These are phyloP conservation scores for Oxyura jamaicensis DNA, from an alignment of 2,113 vertebrate genomes.

Conservation along the genomic window DNA sequence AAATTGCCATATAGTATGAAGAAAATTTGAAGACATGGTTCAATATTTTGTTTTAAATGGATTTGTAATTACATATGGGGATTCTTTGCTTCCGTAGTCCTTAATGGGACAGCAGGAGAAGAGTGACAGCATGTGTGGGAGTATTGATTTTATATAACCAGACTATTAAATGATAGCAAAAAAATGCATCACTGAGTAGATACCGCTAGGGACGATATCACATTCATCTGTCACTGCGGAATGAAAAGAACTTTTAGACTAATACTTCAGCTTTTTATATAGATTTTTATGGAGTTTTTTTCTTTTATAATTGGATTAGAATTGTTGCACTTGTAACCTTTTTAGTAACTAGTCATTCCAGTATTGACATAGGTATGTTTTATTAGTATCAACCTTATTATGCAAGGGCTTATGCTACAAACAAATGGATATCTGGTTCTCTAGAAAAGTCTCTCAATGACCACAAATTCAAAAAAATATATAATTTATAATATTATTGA, in stretches of 20 bases:
- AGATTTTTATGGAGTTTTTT: slow-evolving; percentile 25
- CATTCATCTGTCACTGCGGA: slow-evolving; percentile 21
- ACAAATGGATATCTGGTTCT: neutral
- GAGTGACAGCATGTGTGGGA: slow-evolving; percentile 33
- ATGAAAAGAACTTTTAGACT: slow-evolving; percentile 32
- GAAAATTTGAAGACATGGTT: slow-evolving; percentile 5
- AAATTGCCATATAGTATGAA: slow-evolving; percentile 3
- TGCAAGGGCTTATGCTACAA: neutral
- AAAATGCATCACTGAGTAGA: neutral
- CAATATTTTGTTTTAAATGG: slow-evolving; percentile 52
- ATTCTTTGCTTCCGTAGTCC: slow-evolving; percentile 29
- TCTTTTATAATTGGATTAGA: slow-evolving; percentile 36
- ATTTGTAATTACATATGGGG: slow-evolving; percentile 24
- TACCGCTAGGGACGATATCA: neutral
- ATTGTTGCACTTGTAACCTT: slow-evolving; percentile 46
- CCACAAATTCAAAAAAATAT: neutral
- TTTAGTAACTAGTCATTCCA: slow-evolving; percentile 24
- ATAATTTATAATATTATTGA: slow-evolving; percentile 28
- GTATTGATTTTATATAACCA: slow-evolving; percentile 64
- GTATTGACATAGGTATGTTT: neutral
- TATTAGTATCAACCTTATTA: slow-evolving; percentile 6
- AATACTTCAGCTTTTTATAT: slow-evolving; percentile 17
- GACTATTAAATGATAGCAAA: slow-evolving; percentile 55
- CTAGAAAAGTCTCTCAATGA: neutral
- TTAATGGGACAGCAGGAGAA: slow-evolving; percentile 22